Percentiles rank a stretch among this genome's conserved stretches.
These are phyloP conservation scores for Centruroides sculpturatus DNA, from an alignment of 1,140 invertebrate genomes.

Conservation along the genomic window DNA sequence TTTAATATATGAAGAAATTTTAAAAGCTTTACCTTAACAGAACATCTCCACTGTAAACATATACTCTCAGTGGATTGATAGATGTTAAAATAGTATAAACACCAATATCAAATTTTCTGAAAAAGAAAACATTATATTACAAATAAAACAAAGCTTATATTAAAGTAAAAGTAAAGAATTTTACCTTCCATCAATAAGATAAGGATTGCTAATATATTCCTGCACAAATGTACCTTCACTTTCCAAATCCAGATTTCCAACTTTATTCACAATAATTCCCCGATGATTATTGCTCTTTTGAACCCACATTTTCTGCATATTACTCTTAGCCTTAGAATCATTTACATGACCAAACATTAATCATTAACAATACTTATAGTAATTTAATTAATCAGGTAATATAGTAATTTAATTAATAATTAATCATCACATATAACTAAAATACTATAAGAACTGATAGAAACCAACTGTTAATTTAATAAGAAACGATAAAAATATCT, in stretches of 20 bases:
- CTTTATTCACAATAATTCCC: constrained; percentile 60
- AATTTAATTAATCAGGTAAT: no score
- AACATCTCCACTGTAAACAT: constrained; percentile 76
- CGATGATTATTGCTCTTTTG: constrained; percentile 87
- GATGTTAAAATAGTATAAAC: constrained; percentile 87
- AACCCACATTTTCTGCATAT: constrained; percentile 65
- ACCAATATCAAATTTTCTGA: constrained; percentile 92
- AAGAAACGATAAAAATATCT: no score
- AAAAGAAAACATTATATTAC: constrained; percentile 3
- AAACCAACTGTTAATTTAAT: no score
- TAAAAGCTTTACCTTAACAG: constrained; percentile 49
- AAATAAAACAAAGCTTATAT: background rate
- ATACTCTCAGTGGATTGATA: constrained; percentile 73
- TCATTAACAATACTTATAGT: no score
- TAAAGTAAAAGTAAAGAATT: background rate
- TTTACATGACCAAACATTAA: no score
- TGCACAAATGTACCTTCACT: constrained; percentile 71
- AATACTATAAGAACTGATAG: no score
- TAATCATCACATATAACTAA: no score
- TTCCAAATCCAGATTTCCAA: constrained; percentile 54
- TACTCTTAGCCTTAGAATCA: constrained; percentile 32
- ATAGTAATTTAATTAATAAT: no score
- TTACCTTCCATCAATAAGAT: constrained; percentile 34
- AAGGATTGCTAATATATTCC: constrained; percentile 66
- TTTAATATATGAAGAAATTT: no score